Conservation (phyloP, 2,797 vertebrate species). For the Syncerus caffer region DNA sequence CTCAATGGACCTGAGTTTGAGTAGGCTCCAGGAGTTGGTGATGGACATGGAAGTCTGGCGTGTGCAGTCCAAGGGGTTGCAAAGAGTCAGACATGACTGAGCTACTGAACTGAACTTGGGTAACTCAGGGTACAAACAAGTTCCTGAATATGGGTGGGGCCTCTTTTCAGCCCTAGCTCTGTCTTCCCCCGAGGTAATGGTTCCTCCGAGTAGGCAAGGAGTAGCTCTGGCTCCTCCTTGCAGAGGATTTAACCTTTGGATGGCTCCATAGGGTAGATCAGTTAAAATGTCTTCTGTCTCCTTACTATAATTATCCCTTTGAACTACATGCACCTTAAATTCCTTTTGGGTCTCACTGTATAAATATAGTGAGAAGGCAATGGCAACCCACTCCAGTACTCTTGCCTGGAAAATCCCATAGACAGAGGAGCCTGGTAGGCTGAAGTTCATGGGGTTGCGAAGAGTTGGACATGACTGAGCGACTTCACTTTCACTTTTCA, state of each 20-base stretch:
- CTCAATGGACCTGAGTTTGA: not conserved
- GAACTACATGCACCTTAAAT: not conserved
- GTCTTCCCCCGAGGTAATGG: not conserved
- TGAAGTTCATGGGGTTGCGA: too few species aligned
- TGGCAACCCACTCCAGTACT: too few species aligned
- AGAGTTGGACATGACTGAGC: too few species aligned
- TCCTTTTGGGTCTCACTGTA: not conserved
- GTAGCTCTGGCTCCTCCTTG: not conserved
- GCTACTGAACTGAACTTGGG: not conserved
- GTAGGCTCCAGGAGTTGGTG: not conserved
- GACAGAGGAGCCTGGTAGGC: too few species aligned
- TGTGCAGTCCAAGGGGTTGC: not conserved
- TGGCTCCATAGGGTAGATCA: not conserved
- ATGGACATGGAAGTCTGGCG: not conserved
- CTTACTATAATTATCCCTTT: not conserved
- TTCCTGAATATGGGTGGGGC: not conserved
- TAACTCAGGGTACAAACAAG: not conserved
- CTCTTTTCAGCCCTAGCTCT: not conserved
- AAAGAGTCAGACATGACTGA: not conserved
- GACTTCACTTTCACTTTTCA: too few species aligned
- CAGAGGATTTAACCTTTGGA: not conserved
- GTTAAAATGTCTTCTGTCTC: not conserved
- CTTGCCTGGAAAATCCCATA: too few species aligned
- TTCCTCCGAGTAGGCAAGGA: not conserved
- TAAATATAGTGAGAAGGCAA: not conserved